These are phyloP conservation scores for Ptilonorhynchus violaceus DNA, from an alignment of 2,113 vertebrate genomes.

Conservation along the genomic window DNA sequence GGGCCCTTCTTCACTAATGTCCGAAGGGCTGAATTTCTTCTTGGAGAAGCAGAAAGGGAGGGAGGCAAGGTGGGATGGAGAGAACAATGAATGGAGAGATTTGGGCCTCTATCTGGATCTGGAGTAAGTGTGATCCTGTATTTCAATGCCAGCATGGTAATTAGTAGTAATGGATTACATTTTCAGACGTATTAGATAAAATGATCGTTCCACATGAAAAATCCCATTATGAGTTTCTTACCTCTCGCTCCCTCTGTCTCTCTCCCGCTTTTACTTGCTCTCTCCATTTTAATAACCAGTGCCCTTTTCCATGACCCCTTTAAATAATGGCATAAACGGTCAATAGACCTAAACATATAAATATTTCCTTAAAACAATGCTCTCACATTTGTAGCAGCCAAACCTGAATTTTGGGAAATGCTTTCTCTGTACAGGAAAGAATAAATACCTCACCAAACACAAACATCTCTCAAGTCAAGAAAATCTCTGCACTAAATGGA, in stretches of 20 bases:
- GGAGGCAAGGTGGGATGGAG: constrained; percentile 7
- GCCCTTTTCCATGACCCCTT: constrained; percentile 64
- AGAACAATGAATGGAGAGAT: constrained; percentile 62
- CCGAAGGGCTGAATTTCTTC: constrained; percentile 71
- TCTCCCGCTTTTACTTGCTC: constrained; percentile 11
- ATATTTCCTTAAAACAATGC: constrained; percentile 47
- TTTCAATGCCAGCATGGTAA: constrained; percentile 82
- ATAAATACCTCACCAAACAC: neutral
- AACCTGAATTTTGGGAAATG: neutral
- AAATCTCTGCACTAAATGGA: neutral
- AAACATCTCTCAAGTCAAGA: neutral
- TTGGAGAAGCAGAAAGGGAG: constrained; percentile 46
- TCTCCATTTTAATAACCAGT: constrained; percentile 69
- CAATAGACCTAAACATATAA: constrained; percentile 60
- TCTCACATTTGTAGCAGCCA: neutral
- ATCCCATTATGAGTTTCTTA: constrained; percentile 78
- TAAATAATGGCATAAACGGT: constrained; percentile 43
- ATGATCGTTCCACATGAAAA: constrained; percentile 80
- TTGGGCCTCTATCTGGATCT: constrained; percentile 46
- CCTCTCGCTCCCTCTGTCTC: constrained; percentile 25
- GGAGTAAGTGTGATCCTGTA: constrained; percentile 55
- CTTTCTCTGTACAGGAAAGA: neutral
- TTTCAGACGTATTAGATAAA: constrained; percentile 85
- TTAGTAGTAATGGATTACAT: constrained; percentile 86
- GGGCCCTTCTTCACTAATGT: constrained; percentile 71